Evolutionary conservation across 2,888 invertebrate genomes (phyloP), one percentile per base, ranked within the genome.

Genomic region (Ormyrus thymus): DNA sequence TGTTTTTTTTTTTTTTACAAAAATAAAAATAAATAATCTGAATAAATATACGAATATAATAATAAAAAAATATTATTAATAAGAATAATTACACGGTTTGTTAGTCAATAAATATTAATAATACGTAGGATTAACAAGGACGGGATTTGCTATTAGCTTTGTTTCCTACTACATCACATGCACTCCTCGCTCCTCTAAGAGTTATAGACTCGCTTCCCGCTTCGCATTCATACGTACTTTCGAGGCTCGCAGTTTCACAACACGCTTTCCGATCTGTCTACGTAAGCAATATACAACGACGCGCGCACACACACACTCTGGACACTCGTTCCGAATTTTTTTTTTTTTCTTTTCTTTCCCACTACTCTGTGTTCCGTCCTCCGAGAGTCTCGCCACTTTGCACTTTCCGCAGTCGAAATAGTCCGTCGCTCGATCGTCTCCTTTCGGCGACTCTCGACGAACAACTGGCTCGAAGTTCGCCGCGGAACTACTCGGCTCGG

Each of bases 11-110:
- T 29, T 29, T 29, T 29, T 88, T 87, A 87, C 85, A 89, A 89
- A 89, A 88, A 88, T 89, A 90, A 89, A 29, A 90, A 89, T 89
- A 89, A 90, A 89, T 89, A 89, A 89, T 89, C 87, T 88, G 88
- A 88, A 89, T 90, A 89, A 89, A 89, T 89, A 29, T 29, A 89
- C 85, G 85, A 83, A 85, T 85, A 87, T 84, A 87, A 81, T 84
- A 83, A 85, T 82, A 78, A 78, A 72, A 80, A 73, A 66, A 72
- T 71, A 68, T 61, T 70, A 80, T 78, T 78, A 80, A 75, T 75
- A 70, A 80, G 68, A 82, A 77, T 83, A 83, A 82, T 82, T 83
- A 84, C 87, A 87, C 82, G 84, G 29, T 29, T 29, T 29, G 86
- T 87, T 88, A 86, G 85, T 89, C 85, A 89, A 89, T 89, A 89